A percentile compares a stretch with the other conserved stretches of the same genome.
Conservation (phyloP, 2,113 vertebrate species). For the Odocoileus virginianus region DNA sequence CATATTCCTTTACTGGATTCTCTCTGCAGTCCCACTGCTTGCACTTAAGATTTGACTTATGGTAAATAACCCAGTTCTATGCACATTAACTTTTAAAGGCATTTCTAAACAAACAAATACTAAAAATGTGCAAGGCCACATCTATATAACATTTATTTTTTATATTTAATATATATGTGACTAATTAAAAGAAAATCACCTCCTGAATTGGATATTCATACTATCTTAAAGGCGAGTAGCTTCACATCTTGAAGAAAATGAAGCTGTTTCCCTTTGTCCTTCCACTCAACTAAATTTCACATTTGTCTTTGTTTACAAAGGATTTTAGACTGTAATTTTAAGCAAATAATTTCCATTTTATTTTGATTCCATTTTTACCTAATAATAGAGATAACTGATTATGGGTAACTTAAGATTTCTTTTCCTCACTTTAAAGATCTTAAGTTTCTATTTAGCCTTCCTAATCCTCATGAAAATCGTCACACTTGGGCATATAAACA, state of each 20-base stretch:
- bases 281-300: conserved; percentile 27
- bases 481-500: not conserved
- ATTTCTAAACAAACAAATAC: conserved; percentile 50
- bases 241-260: conserved; percentile 34
- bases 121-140: not conserved
- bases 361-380: conserved; percentile 13
- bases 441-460: conserved; percentile 15
- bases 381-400: not conserved
- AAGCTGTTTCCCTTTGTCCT: conserved; percentile 38
- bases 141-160: conserved; percentile 8
- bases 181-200: conserved; percentile 43
- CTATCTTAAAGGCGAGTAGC: not conserved
- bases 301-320: conserved; percentile 46
- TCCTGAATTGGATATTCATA: conserved; percentile 7
- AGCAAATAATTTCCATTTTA: conserved; percentile 18
- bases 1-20: conserved; percentile 11
- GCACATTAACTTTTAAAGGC: conserved; percentile 43
- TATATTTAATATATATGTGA: not conserved
- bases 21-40: conserved; percentile 54
- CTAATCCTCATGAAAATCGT: not conserved
- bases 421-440: conserved; percentile 26
- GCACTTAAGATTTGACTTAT: conserved; percentile 40
- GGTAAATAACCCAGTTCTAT: conserved; percentile 22
- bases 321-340: conserved; percentile 27
- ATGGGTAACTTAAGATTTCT: conserved; percentile 18